Conservation (phyloP, 2,888 invertebrate genomes). For the Gibbula magus region DNA sequence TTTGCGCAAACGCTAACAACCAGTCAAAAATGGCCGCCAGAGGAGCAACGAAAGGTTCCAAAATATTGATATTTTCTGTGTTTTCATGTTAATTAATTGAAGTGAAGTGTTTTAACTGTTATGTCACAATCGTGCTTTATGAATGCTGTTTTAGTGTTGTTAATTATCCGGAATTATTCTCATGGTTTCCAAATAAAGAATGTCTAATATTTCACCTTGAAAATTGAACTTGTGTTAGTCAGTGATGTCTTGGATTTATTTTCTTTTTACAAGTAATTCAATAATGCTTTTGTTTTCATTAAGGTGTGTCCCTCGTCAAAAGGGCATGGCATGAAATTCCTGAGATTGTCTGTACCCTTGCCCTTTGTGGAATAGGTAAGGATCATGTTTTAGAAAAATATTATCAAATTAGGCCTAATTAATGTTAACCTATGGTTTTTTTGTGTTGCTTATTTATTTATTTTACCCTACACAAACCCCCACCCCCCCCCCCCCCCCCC, state of each 20-base stretch:
- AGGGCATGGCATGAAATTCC: conserved; percentile 42
- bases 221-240: not conserved
- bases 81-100: too few species aligned
- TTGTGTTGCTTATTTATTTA: too few species aligned
- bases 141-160: too few species aligned
- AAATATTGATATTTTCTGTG: not conserved
- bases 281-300: conserved; percentile 14
- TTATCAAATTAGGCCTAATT: not conserved
- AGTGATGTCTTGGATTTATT: not conserved
- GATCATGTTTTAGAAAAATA: conserved; percentile 7
- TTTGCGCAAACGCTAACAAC: not conserved
- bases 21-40: conserved; percentile 35
- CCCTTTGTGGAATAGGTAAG: conserved; percentile 26
- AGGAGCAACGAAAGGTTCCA: conserved; percentile 31
- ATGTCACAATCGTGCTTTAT: too few species aligned
- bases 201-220: not conserved
- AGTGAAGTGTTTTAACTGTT: too few species aligned
- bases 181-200: too few species aligned
- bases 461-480: too few species aligned
- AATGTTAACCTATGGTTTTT: too few species aligned
- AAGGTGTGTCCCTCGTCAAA: conserved; percentile 36
- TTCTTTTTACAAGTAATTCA: not conserved
- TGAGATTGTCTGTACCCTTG: conserved; percentile 35
- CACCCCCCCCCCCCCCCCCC: too few species aligned
- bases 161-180: too few species aligned